Evolutionary conservation across 2,888 invertebrate species (phyloP), one percentile per base, ranked within the genome.

Genomic region (Aproaerema taeniolella): DNA sequence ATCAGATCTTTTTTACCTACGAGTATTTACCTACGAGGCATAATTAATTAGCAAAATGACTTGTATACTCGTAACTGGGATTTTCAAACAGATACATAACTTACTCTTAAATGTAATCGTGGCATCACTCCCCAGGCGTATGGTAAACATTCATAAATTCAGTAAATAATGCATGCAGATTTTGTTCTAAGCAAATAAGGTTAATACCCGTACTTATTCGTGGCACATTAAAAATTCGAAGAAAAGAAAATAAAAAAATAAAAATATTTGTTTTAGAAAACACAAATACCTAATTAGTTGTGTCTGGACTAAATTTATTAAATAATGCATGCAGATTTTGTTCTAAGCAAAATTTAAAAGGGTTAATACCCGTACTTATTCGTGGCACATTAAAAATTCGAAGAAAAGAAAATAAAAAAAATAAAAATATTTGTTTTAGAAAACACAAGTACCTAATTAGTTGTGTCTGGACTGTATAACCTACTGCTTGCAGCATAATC

Each of bases 141-240:
- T n/a, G n/a, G n/a, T n/a, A n/a, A n/a, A n/a, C n/a, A n/a, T n/a
- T n/a, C n/a, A n/a, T n/a, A n/a, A n/a, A n/a, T n/a, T n/a, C n/a
- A n/a, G n/a, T n/a, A n/a, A n/a, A n/a, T n/a, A n/a, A n/a, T 20
- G 20, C 7, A 7, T 30, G 17, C 37, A 37, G 36, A 37, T 37
- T 30, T 12, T 14, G 13, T 7, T n/a, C n/a, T n/a, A n/a, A n/a
- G n/a, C n/a, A n/a, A n/a, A n/a, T 58, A 60, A 60, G 47, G 44
- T 46, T 45, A 50, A 73, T 80, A 83, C 81, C 82, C 81, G 83
- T 82, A 81, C 78, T 67, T 45, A 58, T 46, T 71, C 69, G 80
- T 82, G 82, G 78, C 79, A 81, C 80, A 65, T 65, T 60, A 56
- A 58, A 60, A 58, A 64, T 61, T 60, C 58, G 9, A n/a, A n/a